phyloP scores from a whole-genome alignment of 2,113 vertebrate genomes.

The Thermophis baileyi region DNA sequence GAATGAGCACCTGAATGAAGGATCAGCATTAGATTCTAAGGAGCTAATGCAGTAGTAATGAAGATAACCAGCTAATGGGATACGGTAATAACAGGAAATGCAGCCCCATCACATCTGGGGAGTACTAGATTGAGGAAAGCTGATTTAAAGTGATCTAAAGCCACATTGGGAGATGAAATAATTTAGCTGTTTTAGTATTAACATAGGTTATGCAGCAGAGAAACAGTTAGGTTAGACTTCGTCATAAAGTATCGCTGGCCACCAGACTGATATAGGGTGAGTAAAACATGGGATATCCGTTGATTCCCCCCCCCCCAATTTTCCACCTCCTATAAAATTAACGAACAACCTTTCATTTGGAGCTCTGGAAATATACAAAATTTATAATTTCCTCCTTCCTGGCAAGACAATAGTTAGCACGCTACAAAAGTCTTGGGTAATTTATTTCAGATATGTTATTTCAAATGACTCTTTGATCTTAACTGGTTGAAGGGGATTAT shows the following conservation, averaged over 20 bases:
- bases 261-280: constrained; percentile 27
- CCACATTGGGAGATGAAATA: background rate
- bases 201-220: background rate
- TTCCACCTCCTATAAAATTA: background rate
- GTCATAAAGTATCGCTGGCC: background rate
- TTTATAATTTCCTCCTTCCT: constrained; percentile 67
- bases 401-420: constrained; percentile 56
- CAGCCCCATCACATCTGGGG: background rate
- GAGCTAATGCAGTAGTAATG: background rate
- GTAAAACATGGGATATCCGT: constrained; percentile 14
- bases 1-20: background rate
- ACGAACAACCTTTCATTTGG: constrained; percentile 60
- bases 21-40: background rate
- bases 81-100: background rate
- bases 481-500: constrained; percentile 15
- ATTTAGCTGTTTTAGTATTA: background rate
- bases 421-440: constrained; percentile 36
- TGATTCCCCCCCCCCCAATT: background rate
- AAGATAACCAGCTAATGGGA: background rate
- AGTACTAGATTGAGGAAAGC: background rate
- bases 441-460: constrained; percentile 41
- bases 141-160: background rate
- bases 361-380: constrained; percentile 56
- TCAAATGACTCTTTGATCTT: constrained; percentile 49
- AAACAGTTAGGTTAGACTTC: background rate